Percentiles rank a stretch among this genome's conserved stretches.
Evolutionary conservation across 2,113 vertebrate genomes (phyloP).

Genomic region (Malurus cyaneus): DNA sequence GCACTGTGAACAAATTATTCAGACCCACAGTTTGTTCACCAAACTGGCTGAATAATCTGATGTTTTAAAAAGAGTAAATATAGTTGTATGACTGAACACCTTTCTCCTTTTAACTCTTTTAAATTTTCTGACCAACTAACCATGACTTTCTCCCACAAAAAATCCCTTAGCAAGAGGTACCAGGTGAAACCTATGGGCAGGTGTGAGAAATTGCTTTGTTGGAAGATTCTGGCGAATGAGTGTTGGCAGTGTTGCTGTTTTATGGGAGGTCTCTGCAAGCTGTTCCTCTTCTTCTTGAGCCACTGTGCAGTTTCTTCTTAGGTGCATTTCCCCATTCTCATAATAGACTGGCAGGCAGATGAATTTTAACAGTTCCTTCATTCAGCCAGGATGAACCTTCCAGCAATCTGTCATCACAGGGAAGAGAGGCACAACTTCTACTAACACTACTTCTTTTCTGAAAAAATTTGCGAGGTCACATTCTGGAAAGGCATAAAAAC

Average conservation of each 20-base stretch:
- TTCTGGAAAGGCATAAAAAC: background rate
- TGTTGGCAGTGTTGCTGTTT: background rate
- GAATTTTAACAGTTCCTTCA: slow-evolving; percentile 17
- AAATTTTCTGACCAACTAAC: background rate
- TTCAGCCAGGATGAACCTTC: background rate
- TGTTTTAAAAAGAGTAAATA: background rate
- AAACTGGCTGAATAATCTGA: background rate
- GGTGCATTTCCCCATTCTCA: background rate
- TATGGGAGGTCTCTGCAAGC: background rate
- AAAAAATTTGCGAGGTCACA: background rate
- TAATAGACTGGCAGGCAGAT: slow-evolving; percentile 13
- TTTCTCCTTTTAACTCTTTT: background rate
- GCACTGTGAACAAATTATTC: background rate
- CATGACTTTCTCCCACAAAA: background rate
- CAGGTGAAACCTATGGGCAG: background rate
- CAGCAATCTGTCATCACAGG: slow-evolving; percentile 17
- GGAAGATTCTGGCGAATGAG: background rate
- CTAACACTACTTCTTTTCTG: background rate
- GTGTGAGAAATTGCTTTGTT: background rate
- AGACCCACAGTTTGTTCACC: background rate
- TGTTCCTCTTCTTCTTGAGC: background rate
- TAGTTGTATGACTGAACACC: background rate
- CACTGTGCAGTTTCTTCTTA: background rate
- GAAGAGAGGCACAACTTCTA: background rate
- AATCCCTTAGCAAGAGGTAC: background rate